Evolutionary conservation across 2,797 vertebrate species (phyloP).

Genomic region (Semotilus atromaculatus): DNA sequence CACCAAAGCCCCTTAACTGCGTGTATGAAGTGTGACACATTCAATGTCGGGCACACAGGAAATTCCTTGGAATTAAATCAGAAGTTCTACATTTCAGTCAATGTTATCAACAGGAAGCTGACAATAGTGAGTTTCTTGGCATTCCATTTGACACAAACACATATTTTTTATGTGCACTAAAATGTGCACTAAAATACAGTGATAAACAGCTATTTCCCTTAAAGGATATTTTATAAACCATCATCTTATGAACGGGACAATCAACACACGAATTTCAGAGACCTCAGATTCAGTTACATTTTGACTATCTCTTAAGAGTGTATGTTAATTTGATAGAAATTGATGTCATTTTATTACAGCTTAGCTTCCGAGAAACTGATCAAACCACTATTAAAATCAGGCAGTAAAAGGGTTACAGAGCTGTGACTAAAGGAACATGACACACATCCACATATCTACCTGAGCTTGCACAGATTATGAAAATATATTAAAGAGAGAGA

Average conservation of each 20-base stretch:
- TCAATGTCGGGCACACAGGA: slow-evolving; percentile 50
- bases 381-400: background rate
- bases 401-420: background rate
- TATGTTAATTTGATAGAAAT: background rate
- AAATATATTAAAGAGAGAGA: background rate
- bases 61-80: slow-evolving; percentile 59
- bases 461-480: slow-evolving; percentile 3
- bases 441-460: background rate
- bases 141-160: background rate
- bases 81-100: slow-evolving; percentile 36
- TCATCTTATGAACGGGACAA: background rate
- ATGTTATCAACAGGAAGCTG: slow-evolving; percentile 18
- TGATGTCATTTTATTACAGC: background rate
- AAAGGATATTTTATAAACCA: background rate
- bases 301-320: background rate
- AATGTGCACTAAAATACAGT: background rate
- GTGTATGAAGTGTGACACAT: slow-evolving; percentile 39
- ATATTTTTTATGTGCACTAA: background rate
- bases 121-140: background rate
- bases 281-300: background rate
- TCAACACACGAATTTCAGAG: background rate
- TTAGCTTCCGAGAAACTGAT: background rate
- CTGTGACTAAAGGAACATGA: background rate
- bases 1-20: slow-evolving; percentile 37
- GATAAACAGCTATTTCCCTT: background rate